Evolutionary conservation across 2,113 vertebrate species (phyloP).

Genomic region (Pampusana beccarii): DNA sequence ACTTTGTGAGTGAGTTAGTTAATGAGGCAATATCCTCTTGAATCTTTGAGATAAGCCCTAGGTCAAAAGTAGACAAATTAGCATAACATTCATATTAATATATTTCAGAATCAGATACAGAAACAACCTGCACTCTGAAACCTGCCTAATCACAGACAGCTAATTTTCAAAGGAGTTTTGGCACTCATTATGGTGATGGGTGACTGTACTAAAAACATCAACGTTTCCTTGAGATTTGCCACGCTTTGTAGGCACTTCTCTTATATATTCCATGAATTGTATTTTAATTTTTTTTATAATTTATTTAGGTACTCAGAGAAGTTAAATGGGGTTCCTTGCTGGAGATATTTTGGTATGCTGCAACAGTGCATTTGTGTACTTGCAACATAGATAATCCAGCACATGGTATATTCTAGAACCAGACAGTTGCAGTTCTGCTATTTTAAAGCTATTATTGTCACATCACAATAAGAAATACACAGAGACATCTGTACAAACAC

Average conservation of each 20-base stretch:
- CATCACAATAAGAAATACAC: neutral
- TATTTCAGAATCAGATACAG: slow-evolving; percentile 73
- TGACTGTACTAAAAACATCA: slow-evolving; percentile 76
- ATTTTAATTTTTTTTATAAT: slow-evolving; percentile 41
- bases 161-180: slow-evolving; percentile 82
- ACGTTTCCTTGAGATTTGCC: slow-evolving; percentile 56
- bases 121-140: slow-evolving; percentile 76
- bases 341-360: neutral
- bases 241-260: slow-evolving; percentile 37
- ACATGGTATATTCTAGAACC: neutral
- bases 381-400: neutral
- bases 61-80: slow-evolving; percentile 81
- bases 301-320: slow-evolving; percentile 37
- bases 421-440: neutral
- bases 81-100: slow-evolving; percentile 83
- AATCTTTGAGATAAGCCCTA: slow-evolving; percentile 77
- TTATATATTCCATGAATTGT: neutral
- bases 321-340: neutral
- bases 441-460: neutral
- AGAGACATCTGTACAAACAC: neutral
- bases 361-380: neutral
- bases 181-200: slow-evolving; percentile 91
- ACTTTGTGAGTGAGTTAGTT: slow-evolving; percentile 60
- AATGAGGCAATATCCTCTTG: slow-evolving; percentile 78
- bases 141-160: slow-evolving; percentile 85